Evolutionary conservation across 2,888 invertebrate genomes (phyloP).

Genomic region (Pandemis cinnamomeana): DNA sequence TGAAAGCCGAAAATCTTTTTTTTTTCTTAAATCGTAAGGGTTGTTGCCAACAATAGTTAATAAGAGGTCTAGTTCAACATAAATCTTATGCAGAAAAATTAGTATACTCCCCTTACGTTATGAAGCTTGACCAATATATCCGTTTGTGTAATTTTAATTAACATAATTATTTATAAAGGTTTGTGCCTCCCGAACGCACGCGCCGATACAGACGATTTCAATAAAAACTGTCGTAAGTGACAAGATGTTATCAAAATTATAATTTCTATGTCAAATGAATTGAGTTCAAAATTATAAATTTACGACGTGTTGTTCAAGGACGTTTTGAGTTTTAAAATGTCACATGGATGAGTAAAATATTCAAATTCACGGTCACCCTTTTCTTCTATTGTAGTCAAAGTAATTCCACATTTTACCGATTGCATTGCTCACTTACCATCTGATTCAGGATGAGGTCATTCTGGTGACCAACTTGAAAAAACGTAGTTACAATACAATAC

Average conservation of each 20-base stretch:
- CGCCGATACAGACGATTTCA: slow-evolving; percentile 45
- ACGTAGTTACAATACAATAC: too few species aligned
- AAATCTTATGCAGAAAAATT: not conserved
- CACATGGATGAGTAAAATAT: slow-evolving; percentile 66
- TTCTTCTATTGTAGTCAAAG: not conserved
- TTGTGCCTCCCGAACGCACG: slow-evolving; percentile 64
- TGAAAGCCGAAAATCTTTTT: not conserved
- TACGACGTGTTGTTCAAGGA: not conserved
- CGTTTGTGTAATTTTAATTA: slow-evolving; percentile 43
- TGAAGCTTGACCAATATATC: slow-evolving; percentile 58
- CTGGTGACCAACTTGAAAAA: too few species aligned
- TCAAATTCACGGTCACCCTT: slow-evolving; percentile 61
- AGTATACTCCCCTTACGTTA: slow-evolving; percentile 41
- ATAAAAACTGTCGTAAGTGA: not conserved
- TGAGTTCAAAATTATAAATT: not conserved
- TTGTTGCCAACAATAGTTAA: not conserved
- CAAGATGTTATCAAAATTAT: not conserved
- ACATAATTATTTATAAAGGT: slow-evolving; percentile 61
- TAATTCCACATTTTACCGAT: too few species aligned
- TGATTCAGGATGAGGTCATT: too few species aligned
- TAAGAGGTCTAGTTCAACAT: not conserved
- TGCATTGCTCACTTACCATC: too few species aligned
- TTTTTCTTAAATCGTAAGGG: not conserved
- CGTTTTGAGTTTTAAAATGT: not conserved
- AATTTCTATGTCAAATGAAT: not conserved